These are phyloP conservation scores for Notiomystis cincta DNA, from an alignment of 2,113 vertebrate species.

Conservation along the genomic window DNA sequence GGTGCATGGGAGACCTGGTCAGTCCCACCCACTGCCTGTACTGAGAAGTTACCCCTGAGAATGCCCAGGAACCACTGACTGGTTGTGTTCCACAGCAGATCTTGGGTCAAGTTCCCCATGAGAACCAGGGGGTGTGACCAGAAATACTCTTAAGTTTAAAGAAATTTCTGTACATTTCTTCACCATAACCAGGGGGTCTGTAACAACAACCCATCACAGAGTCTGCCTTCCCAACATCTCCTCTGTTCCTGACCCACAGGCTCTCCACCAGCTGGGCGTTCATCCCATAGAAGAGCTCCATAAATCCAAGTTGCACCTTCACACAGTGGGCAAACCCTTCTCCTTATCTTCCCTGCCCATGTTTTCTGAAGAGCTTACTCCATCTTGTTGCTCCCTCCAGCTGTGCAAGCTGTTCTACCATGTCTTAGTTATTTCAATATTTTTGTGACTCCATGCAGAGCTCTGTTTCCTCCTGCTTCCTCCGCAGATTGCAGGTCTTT, in stretches of 20 bases:
- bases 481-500: not conserved
- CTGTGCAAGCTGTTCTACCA: not conserved
- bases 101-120: fast-evolving
- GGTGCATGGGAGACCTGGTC: not conserved
- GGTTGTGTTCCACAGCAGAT: not conserved
- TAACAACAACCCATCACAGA: not conserved
- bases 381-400: not conserved
- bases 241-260: not conserved
- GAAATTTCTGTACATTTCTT: not conserved
- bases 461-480: not conserved
- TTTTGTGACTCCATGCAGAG: not conserved
- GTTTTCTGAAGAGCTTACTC: not conserved
- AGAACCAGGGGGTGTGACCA: not conserved
- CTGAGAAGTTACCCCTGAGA: not conserved
- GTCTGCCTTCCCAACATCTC: not conserved
- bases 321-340: not conserved
- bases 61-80: not conserved
- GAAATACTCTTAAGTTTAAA: not conserved
- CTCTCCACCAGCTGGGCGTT: not conserved
- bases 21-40: too few relatives aligned
- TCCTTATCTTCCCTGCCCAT: not conserved
- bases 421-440: not conserved
- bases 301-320: not conserved
- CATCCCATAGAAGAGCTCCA: fast-evolving
- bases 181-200: not conserved